Evolutionary conservation across 1,140 invertebrate genomes (phyloP).

Genomic region (Drosophila insularis): DNA sequence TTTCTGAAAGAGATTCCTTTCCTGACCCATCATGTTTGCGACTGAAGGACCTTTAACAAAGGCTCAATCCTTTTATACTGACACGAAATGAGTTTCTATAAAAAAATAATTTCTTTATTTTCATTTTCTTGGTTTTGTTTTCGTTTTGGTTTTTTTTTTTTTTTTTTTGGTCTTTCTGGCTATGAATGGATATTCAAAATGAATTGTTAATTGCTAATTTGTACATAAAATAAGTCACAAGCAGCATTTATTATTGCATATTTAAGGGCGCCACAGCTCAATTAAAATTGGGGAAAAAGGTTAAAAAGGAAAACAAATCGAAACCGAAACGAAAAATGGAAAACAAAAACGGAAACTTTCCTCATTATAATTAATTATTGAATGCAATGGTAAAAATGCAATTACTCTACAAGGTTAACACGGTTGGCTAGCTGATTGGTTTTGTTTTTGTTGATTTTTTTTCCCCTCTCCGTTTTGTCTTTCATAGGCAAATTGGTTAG

Average conservation of each 20-base stretch:
- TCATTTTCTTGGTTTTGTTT: constrained; percentile 42
- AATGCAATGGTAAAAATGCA: constrained; percentile 36
- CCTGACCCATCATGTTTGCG: background rate
- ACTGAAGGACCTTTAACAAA: background rate
- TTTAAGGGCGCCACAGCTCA: constrained; percentile 13
- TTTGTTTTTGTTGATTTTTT: too few relatives aligned
- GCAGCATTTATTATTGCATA: constrained; percentile 73
- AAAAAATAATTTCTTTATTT: constrained; percentile 56
- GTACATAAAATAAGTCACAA: constrained; percentile 79
- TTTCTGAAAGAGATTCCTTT: background rate
- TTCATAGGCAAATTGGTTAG: constrained; percentile 9
- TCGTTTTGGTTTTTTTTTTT: constrained; percentile 41
- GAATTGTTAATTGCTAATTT: constrained; percentile 76
- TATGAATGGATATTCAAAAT: constrained; percentile 59
- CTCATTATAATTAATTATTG: constrained; percentile 43
- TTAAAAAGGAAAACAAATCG: constrained; percentile 14
- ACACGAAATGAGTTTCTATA: constrained; percentile 37
- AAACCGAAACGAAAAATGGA: background rate
- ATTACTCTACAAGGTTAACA: constrained; percentile 41
- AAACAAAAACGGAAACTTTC: constrained; percentile 1
- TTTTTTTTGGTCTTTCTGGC: constrained; percentile 41
- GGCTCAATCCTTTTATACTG: constrained; percentile 24
- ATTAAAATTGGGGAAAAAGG: background rate
- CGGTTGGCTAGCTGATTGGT: constrained; percentile 4
- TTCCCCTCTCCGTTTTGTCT: background rate